Percentiles rank a stretch among this genome's conserved stretches.
These are phyloP conservation scores for Caenorhabditis virilis DNA, from an alignment of 2,888 invertebrate species.

Conservation along the genomic window DNA sequence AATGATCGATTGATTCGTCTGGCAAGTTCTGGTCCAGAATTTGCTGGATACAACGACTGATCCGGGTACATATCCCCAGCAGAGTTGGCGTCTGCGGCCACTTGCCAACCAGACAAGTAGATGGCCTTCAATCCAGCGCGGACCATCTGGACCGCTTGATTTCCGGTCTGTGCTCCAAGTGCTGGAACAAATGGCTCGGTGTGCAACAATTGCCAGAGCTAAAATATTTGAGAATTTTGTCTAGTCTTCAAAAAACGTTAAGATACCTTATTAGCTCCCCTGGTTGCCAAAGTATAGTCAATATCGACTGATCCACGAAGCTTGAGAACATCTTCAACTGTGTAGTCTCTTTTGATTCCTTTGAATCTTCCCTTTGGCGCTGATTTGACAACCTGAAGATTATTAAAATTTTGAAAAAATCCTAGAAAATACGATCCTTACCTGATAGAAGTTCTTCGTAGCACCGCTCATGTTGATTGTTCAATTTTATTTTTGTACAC, in stretches of 20 bases:
- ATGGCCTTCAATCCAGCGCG: slow-evolving; percentile 69
- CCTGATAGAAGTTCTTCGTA: slow-evolving; percentile 62
- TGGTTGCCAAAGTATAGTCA: slow-evolving; percentile 69
- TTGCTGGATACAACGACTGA: slow-evolving; percentile 69
- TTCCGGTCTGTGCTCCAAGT: slow-evolving; percentile 69
- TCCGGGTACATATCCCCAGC: slow-evolving; percentile 70
- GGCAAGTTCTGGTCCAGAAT: slow-evolving; percentile 69
- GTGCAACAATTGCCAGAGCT: slow-evolving; percentile 68
- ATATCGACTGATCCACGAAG: slow-evolving; percentile 68
- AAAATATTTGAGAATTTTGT: too few relatives aligned
- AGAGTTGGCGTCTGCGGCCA: slow-evolving; percentile 70
- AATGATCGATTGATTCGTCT: slow-evolving; percentile 68
- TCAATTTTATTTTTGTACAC: slow-evolving; percentile 8
- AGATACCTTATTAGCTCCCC: slow-evolving; percentile 69
- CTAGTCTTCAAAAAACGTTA: too few relatives aligned
- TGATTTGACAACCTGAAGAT: slow-evolving; percentile 61
- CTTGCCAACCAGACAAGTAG: slow-evolving; percentile 71
- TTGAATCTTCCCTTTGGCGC: slow-evolving; percentile 68
- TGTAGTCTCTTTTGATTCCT: slow-evolving; percentile 68
- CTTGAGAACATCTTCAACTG: slow-evolving; percentile 68
- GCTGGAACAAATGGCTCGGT: slow-evolving; percentile 69
- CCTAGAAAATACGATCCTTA: slow-evolving; percentile 7
- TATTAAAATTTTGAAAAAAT: slow-evolving; percentile 1
- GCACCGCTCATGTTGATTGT: slow-evolving; percentile 26
- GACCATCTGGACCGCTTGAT: slow-evolving; percentile 70